phyloP scores from a whole-genome alignment of 2,888 invertebrate species.

The Athalia circularis region DNA sequence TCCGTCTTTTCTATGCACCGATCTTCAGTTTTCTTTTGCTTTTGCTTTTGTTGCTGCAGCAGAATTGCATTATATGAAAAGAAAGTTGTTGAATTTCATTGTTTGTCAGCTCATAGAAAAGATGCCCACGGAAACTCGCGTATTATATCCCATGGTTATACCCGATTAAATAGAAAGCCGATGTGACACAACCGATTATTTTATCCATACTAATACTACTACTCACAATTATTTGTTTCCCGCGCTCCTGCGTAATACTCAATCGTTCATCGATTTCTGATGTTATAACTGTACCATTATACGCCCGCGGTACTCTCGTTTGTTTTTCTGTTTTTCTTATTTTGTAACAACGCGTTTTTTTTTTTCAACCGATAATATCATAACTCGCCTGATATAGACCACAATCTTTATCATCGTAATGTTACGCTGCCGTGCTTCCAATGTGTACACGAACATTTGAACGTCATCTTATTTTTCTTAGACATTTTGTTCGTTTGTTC shows the following conservation, averaged over 20 bases:
- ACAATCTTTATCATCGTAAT: too few species aligned
- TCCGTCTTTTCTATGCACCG: background rate
- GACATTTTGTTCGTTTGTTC: too few species aligned
- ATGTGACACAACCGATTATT: conserved; percentile 33
- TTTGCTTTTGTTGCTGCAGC: background rate
- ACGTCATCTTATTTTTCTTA: too few species aligned
- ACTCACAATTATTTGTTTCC: background rate
- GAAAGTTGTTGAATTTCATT: conserved; percentile 40
- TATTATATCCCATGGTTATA: conserved; percentile 1
- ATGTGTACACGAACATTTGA: too few species aligned
- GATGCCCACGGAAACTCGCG: conserved; percentile 25
- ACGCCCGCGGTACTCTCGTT: background rate
- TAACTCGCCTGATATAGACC: background rate
- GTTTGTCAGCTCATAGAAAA: conserved; percentile 12
- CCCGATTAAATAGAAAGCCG: conserved; percentile 38
- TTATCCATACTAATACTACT: background rate
- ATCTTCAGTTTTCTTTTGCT: background rate
- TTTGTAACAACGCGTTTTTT: background rate
- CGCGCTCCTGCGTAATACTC: background rate
- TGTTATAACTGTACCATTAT: too few species aligned
- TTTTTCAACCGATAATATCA: too few species aligned
- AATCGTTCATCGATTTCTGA: background rate
- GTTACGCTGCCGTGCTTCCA: too few species aligned
- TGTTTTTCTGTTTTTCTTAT: background rate
- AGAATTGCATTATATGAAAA: conserved; percentile 40